These are phyloP conservation scores for Acanthoscelides obtectus DNA, from an alignment of 2,888 invertebrate species.

Conservation along the genomic window DNA sequence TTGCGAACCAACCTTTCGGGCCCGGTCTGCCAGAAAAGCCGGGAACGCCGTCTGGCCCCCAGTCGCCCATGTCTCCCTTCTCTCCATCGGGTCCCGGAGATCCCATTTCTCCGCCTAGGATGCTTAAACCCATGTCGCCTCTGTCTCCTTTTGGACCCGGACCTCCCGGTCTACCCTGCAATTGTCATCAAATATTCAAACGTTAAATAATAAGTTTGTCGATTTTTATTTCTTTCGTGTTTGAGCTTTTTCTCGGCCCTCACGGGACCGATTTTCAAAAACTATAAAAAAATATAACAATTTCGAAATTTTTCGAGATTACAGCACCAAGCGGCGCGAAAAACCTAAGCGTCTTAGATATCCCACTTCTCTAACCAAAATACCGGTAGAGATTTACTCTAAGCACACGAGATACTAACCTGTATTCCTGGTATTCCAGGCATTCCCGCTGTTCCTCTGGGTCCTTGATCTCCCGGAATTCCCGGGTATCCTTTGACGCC, in stretches of 20 bases:
- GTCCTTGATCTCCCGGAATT: slow-evolving; percentile 61
- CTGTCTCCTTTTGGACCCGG: slow-evolving; percentile 52
- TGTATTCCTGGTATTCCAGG: slow-evolving; percentile 34
- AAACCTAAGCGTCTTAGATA: no score
- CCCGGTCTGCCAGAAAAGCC: slow-evolving; percentile 40
- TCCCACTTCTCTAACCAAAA: no score
- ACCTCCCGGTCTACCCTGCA: slow-evolving; percentile 25
- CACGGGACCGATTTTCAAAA: no score
- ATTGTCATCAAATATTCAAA: no score
- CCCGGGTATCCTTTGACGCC: slow-evolving; percentile 69
- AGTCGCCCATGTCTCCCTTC: slow-evolving; percentile 44
- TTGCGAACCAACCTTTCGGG: slow-evolving; percentile 38
- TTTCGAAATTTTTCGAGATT: no score
- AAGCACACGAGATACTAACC: no score
- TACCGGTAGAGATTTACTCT: no score
- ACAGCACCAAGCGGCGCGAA: no score
- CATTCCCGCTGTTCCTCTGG: slow-evolving; percentile 50
- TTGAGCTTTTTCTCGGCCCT: no score
- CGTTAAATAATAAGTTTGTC: no score
- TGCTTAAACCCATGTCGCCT: slow-evolving; percentile 53
- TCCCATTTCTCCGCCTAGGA: slow-evolving; percentile 51
- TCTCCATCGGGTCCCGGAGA: slow-evolving; percentile 38
- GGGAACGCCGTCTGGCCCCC: slow-evolving; percentile 43
- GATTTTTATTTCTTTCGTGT: no score
- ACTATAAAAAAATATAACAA: no score